Evolutionary conservation across 2,888 invertebrate species (phyloP), one percentile per base, ranked within the genome.

Genomic region (Diarsia brunnea): DNA sequence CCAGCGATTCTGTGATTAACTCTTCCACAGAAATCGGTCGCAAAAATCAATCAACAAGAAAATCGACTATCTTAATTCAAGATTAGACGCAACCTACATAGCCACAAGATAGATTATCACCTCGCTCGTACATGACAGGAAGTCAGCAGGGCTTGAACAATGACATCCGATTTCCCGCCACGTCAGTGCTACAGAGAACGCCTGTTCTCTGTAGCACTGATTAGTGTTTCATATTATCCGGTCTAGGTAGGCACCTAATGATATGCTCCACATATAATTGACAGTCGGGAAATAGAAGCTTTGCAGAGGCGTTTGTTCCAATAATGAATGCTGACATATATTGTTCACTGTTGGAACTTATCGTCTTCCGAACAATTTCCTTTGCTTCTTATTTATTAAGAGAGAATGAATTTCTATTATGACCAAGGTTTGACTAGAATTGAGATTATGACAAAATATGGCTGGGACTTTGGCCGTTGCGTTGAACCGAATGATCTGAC

Each of bases 91-190:
- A 21, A 60, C 31, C 38, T 11, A n/a, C 12, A 7, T 12, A 27
- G 7, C 21, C 11, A 49, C 4, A 53, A 45, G 12, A 68, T 19
- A 38, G 43, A 63, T 63, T 79, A 47, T 47, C 38, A 73, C 73
- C 27, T 16, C 47, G 11, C 27, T 47, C 10, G 3, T 27, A 47
- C 31, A n/a, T 38, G 61, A 14, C 51, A 47, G 53, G 47, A 53
- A 38, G n/a, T 51, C 27, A 45, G 45, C 31, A 61, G 21, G 27
- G 27, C 38, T 47, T 27, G 19, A 47, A 43, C n/a, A 27, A 12
- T 19, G 27, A 47, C 38, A n/a, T 73, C 27, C 38, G 53, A 73
- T 80, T 77, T 53, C 53, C 74, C 27, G 19, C 5, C 10, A 12
- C 10, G 73, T 73, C 51, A 80, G n/a, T 4, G n/a, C n/a, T 16